Evolutionary conservation across 2,113 vertebrate species (phyloP), one percentile per base, ranked within the genome.

Genomic region (Trematomus loennbergii): DNA sequence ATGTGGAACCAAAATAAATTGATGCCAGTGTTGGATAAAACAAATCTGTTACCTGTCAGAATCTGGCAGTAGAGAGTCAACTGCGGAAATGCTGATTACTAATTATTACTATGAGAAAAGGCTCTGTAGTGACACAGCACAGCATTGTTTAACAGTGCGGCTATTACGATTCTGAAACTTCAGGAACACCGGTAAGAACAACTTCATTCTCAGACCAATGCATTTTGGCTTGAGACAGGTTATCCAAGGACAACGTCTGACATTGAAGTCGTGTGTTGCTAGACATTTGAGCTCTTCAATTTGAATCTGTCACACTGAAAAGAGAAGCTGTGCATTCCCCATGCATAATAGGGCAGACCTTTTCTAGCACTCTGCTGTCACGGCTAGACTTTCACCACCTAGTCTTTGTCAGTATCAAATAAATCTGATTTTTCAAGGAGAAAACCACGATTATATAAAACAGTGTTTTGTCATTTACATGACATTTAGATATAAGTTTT

Each of bases 371-470:
- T 53, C 17, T 73, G 20, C 69, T 45, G 59, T 72, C 54, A 71
- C 10, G 59, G 22, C 16, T 36, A 61, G 29, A 60, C 4, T 11
- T 45, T 79, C 15, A 12, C 20, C 67, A 59, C 53, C 12, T 65
- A 9, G 61, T 61, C 33, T 53, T 65, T 71, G 10, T 52, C 6
- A 59, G 20, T 33, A 52, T 10, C 22, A 18, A 40, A 40, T 9
- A 40, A 75, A 45, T 40, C 22, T 6, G 4, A 18, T 50, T 78
- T n/a, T 67, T 22, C 22, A 12, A n/a, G 9, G 4, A 76, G 52
- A 68, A 75, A 77, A 79, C 50, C 43, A 46, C 9, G 20, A 20
- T 73, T 72, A 29, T 6, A 52, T 9, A 40, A 33, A 52, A 46
- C 25, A 0, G 3, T 10, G 49, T 15, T 54, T 40, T 36, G 3